Evolutionary conservation across 2,888 invertebrate genomes (phyloP), one percentile per base, ranked within the genome.

Genomic region (Hoplodrina ambigua): DNA sequence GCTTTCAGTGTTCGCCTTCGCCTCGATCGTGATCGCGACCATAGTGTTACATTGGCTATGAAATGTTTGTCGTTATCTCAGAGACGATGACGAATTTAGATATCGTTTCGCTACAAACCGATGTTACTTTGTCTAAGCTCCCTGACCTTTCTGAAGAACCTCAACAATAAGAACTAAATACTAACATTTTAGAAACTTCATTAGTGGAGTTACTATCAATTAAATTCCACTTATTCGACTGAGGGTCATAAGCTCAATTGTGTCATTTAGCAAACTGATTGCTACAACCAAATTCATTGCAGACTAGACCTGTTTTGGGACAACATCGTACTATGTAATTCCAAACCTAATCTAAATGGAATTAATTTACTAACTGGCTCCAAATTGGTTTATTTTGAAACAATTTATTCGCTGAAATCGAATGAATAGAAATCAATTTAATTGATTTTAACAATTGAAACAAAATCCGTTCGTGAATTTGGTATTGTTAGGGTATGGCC

Each of bases 341-440:
- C 69, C 69, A 65, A 69, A 56, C 46, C 19, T 66, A 72, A 78
- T 76, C 67, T 64, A 58, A 74, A 80, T 53, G 17, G 62, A 69
- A 75, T 78, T 80, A 62, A 75, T 80, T 69, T 53, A 53, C 57
- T 53, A 65, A 75, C 65, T 59, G 58, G n/a, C 44, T 67, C 11
- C 5, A 37, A 78, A 76, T 67, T 76, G 73, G 67, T 72, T 72
- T 67, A 77, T 78, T 72, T 64, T 57, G 56, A 41, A 67, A 67
- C 72, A 72, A 57, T 75, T 56, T 25, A 63, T 57, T 78, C 46
- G 20, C 7, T 41, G 2, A 25, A 55, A 59, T 74, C 19, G 61
- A 62, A 69, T 69, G n/a, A 62, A 74, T 69, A 30, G 37, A 69
- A 80, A 79, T 65, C 49, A 79, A 69, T 65, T 74, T 49, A 54